These are phyloP conservation scores for Lathamus discolor DNA, from an alignment of 2,113 vertebrate genomes.

Conservation along the genomic window DNA sequence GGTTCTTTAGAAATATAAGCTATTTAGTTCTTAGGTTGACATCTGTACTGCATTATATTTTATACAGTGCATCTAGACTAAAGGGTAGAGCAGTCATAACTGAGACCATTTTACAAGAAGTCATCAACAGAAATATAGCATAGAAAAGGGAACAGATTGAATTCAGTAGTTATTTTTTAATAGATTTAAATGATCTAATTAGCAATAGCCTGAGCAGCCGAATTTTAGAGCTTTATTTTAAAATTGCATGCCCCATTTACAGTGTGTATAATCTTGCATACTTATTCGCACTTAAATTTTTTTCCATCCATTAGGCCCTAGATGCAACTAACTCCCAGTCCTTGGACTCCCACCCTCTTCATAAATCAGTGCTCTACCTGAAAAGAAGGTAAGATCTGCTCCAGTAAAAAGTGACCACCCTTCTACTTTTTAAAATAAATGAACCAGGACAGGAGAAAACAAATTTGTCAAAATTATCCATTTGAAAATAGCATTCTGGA, in stretches of 20 bases:
- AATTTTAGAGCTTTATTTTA: constrained; percentile 68
- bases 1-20: constrained; percentile 78
- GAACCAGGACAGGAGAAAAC: neutral
- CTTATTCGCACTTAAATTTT: constrained; percentile 32
- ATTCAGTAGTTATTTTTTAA: constrained; percentile 60
- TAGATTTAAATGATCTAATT: constrained; percentile 70
- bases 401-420: neutral
- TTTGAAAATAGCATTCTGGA: neutral
- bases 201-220: constrained; percentile 51
- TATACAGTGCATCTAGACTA: constrained; percentile 71
- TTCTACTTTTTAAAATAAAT: constrained; percentile 7
- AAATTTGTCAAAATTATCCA: neutral
- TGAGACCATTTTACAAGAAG: constrained; percentile 67
- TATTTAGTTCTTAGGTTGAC: constrained; percentile 76
- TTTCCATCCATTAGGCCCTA: constrained; percentile 7
- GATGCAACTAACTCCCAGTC: neutral
- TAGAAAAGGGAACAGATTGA: constrained; percentile 50
- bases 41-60: constrained; percentile 77
- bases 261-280: constrained; percentile 38
- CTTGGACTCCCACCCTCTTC: neutral
- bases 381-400: constrained; percentile 5
- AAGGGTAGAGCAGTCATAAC: constrained; percentile 65
- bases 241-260: constrained; percentile 50
- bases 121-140: constrained; percentile 69
- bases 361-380: neutral